These are phyloP conservation scores for Cepaea hortensis DNA, from an alignment of 2,888 invertebrate species.

Conservation along the genomic window DNA sequence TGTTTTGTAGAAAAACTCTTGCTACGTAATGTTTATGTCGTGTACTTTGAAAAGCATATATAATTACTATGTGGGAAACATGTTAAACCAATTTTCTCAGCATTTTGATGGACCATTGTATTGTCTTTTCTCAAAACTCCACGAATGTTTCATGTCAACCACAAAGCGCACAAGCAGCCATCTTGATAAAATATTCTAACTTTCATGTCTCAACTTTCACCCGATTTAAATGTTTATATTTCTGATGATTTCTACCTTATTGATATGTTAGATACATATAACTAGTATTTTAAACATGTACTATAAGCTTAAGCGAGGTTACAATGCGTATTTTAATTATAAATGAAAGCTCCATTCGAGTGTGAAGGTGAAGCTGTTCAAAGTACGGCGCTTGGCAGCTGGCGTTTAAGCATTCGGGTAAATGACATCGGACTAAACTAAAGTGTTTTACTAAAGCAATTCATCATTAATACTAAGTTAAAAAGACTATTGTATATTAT, in stretches of 20 bases:
- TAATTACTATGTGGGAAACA: background rate
- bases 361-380: too few relatives aligned
- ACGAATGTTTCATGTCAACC: background rate
- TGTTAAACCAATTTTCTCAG: too few relatives aligned
- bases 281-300: too few relatives aligned
- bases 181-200: slow-evolving; percentile 19
- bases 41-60: background rate
- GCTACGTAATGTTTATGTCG: background rate
- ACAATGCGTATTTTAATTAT: too few relatives aligned
- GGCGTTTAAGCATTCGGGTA: too few relatives aligned
- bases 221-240: background rate
- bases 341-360: too few relatives aligned
- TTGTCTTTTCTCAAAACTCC: background rate
- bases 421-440: too few relatives aligned
- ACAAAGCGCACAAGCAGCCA: slow-evolving; percentile 35
- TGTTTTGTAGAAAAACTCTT: background rate
- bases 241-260: background rate
- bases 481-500: too few relatives aligned
- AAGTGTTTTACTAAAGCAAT: too few relatives aligned
- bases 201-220: background rate
- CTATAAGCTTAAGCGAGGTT: too few relatives aligned
- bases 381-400: too few relatives aligned
- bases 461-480: too few relatives aligned
- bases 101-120: background rate
- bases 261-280: background rate